Evolutionary conservation across 2,113 vertebrate genomes (phyloP).

Genomic region (Sterna hirundo): DNA sequence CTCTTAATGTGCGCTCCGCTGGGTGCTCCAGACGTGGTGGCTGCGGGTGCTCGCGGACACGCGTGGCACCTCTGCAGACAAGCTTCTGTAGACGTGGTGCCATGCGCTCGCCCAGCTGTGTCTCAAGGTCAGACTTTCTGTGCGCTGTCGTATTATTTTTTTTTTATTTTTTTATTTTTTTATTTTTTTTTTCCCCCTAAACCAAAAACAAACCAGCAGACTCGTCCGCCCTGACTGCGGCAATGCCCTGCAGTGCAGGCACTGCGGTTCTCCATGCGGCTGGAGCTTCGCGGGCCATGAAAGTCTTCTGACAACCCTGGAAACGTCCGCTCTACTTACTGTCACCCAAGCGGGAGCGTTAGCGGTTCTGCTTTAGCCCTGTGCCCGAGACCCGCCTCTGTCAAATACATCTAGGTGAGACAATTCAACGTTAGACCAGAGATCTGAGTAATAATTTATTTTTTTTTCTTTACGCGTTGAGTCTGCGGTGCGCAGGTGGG

Average conservation of each 20-base stretch:
- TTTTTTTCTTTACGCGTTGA: rapidly evolving
- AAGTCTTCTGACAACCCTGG: neutral
- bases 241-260: neutral
- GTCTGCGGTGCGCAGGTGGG: neutral
- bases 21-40: neutral
- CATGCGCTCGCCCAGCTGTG: rapidly evolving
- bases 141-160: neutral
- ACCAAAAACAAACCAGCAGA: rapidly evolving
- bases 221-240: neutral
- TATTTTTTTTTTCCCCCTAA: neutral
- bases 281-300: neutral
- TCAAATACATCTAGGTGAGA: neutral
- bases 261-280: neutral
- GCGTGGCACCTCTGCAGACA: rapidly evolving
- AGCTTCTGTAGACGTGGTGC: no score
- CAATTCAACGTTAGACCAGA: rapidly evolving
- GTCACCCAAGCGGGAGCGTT: neutral
- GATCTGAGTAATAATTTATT: rapidly evolving
- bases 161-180: neutral
- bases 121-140: neutral
- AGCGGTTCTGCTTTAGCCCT: rapidly evolving
- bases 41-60: rapidly evolving
- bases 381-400: neutral
- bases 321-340: neutral
- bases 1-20: rapidly evolving